phyloP scores from a whole-genome alignment of 2,113 vertebrate genomes.

The Rhodinocichla rosea region DNA sequence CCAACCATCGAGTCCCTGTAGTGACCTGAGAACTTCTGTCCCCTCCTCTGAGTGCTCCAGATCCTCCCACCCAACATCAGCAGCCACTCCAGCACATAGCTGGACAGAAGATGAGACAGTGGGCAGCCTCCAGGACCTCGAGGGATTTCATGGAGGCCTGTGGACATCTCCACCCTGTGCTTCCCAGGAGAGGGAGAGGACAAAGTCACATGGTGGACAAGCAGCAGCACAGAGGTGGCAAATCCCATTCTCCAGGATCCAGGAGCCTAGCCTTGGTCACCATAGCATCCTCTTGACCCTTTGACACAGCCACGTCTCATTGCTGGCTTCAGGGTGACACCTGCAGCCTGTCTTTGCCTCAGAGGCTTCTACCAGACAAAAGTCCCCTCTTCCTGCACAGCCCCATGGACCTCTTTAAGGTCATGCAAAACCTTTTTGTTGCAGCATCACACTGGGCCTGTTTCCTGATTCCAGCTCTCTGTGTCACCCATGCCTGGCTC shows the following conservation, averaged over 20 bases:
- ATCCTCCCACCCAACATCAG: background rate
- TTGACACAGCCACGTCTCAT: accelerated
- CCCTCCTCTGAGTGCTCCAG: background rate
- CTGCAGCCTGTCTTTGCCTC: background rate
- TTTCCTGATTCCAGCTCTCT: background rate
- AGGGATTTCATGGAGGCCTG: background rate
- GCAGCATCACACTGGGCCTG: background rate
- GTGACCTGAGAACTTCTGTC: background rate
- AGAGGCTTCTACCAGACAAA: background rate
- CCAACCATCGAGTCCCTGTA: background rate
- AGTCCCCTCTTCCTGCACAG: background rate
- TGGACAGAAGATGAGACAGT: background rate
- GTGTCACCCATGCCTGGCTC: background rate
- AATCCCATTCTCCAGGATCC: background rate
- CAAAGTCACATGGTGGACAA: background rate
- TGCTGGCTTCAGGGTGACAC: background rate
- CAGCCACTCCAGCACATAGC: background rate
- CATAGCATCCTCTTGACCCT: background rate
- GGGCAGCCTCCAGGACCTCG: background rate
- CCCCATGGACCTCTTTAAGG: background rate
- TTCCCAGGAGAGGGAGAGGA: background rate
- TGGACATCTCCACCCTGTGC: background rate
- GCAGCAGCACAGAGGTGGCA: background rate
- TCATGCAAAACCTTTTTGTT: background rate
- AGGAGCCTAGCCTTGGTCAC: background rate